Conservation (phyloP, 2,113 vertebrate species). For the Gyps fulvus region DNA sequence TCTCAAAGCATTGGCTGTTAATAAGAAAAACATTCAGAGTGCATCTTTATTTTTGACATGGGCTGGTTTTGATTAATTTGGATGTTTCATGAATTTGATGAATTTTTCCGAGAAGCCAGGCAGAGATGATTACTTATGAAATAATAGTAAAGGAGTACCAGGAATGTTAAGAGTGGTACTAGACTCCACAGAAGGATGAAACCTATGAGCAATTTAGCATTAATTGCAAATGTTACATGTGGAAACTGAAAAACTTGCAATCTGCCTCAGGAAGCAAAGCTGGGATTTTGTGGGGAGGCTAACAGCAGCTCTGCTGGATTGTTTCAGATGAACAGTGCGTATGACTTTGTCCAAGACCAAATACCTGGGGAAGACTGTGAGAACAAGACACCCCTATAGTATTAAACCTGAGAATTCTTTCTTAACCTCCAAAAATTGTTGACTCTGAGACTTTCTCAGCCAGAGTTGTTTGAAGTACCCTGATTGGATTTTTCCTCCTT, state of each 20-base stretch:
- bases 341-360: neutral
- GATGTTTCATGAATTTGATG: neutral
- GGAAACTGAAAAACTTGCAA: neutral
- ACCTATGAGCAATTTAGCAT: neutral
- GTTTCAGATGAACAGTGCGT: neutral
- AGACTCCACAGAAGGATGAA: neutral
- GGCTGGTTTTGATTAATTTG: neutral
- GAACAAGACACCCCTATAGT: rapidly evolving
- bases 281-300: rapidly evolving
- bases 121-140: neutral
- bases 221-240: neutral
- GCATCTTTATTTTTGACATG: neutral
- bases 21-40: neutral
- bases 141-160: neutral
- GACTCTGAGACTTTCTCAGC: neutral
- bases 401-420: neutral
- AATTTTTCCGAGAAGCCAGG: neutral
- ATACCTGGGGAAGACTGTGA: neutral
- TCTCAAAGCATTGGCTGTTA: neutral
- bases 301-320: neutral
- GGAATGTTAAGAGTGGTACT: neutral
- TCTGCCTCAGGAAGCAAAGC: neutral
- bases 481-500: neutral
- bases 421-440: neutral
- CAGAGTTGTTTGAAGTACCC: neutral